These are phyloP conservation scores for Meteorus sp. DNA, from an alignment of 1,140 invertebrate species.

Conservation along the genomic window DNA sequence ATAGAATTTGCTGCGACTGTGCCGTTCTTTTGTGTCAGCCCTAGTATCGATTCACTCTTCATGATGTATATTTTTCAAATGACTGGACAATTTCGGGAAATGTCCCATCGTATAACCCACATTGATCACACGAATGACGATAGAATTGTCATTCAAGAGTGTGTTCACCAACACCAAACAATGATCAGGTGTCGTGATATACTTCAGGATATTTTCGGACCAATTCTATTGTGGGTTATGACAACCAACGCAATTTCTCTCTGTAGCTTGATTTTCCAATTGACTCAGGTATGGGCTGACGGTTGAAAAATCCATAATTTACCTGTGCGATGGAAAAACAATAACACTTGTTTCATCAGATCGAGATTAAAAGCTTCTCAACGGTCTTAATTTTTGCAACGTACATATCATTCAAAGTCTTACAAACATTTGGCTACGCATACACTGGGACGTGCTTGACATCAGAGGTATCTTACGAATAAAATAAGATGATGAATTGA, in stretches of 20 bases:
- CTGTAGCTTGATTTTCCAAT: constrained; percentile 40
- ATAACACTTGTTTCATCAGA: not conserved
- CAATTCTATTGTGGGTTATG: constrained; percentile 31
- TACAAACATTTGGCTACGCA: constrained; percentile 8
- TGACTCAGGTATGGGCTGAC: constrained; percentile 36
- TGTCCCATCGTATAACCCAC: constrained; percentile 25
- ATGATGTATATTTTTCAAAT: constrained; percentile 36
- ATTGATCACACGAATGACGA: constrained; percentile 19
- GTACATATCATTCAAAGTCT: not conserved
- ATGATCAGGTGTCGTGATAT: constrained; percentile 27
- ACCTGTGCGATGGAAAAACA: not conserved
- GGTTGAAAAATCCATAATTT: not conserved
- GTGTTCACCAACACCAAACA: constrained; percentile 22
- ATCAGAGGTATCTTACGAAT: not conserved
- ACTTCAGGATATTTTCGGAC: constrained; percentile 37
- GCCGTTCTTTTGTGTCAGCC: constrained; percentile 22
- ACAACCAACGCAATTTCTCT: constrained; percentile 32
- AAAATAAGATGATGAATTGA: not conserved
- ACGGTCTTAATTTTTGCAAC: not conserved
- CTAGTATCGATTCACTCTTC: constrained; percentile 33
- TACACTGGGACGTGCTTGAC: constrained; percentile 3
- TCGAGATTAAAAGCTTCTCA: not conserved
- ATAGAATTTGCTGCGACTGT: constrained; percentile 19
- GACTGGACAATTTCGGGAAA: constrained; percentile 18
- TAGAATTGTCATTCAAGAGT: constrained; percentile 25